A percentile compares a stretch with the other conserved stretches of the same genome.
Conservation (phyloP, 1,140 invertebrate genomes). For the Pissodes strobi region DNA sequence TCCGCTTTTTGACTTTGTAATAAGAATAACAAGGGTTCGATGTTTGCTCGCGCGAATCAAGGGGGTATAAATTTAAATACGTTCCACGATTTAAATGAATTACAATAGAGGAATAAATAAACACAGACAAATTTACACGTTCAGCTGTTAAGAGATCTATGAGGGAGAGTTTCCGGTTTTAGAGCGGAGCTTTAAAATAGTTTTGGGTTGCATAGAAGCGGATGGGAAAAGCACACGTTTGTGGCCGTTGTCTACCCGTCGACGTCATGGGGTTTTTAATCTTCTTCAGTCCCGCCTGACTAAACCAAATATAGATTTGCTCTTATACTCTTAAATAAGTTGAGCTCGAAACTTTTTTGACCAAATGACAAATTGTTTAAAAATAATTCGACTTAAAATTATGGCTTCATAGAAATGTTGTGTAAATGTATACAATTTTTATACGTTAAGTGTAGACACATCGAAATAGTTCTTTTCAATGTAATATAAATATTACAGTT, state of each 20-base stretch:
- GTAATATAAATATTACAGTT: too few relatives aligned
- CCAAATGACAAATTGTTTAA: too few relatives aligned
- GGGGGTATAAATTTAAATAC: constrained; percentile 46
- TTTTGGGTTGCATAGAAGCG: constrained; percentile 12
- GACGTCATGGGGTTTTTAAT: constrained; percentile 24
- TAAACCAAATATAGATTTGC: not conserved
- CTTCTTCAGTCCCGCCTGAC: not conserved
- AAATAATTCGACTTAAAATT: too few relatives aligned
- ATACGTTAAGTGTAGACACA: too few relatives aligned
- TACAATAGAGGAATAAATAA: constrained; percentile 48
- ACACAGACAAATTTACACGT: constrained; percentile 49
- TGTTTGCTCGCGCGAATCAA: constrained; percentile 41
- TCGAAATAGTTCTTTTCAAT: too few relatives aligned
- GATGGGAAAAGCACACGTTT: constrained; percentile 16
- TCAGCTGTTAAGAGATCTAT: constrained; percentile 43
- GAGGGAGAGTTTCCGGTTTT: constrained; percentile 41
- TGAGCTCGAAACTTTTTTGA: too few relatives aligned
- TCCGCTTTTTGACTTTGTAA: constrained; percentile 42
- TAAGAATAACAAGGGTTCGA: constrained; percentile 36
- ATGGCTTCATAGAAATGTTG: too few relatives aligned
- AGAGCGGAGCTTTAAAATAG: constrained; percentile 9
- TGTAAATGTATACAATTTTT: too few relatives aligned
- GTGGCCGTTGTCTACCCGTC: not conserved
- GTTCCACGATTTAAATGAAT: constrained; percentile 39
- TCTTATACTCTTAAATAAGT: not conserved